Evolutionary conservation across 2,888 invertebrate species (phyloP), one percentile per base, ranked within the genome.

Genomic region (Patella pellucida): DNA sequence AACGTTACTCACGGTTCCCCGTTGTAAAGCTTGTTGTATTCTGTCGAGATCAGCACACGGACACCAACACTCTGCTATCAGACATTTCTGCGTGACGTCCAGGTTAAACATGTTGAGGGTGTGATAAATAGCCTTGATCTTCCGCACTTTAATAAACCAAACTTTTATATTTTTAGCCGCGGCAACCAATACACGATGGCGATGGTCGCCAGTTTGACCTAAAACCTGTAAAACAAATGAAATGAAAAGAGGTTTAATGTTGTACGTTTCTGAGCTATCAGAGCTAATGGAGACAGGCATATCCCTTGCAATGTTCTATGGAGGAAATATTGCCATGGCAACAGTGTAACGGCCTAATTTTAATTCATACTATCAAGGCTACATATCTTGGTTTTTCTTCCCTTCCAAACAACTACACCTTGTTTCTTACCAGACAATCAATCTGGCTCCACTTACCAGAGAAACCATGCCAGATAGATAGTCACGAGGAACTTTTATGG

Each of bases 11-110:
- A 97, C 97, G 75, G 98, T 99, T 89, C 99, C 99, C 68, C 98
- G 93, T 78, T 97, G 94, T 72, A 99, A 92, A 0, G 99, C 98
- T 87, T 97, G 93, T 89, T 98, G 98, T 77, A 99, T 98, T 27
- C 96, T 95, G 92, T 99, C 97, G 88, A 97, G 92, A 88, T 98
- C 97, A 73, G 95, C 92, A 4, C 96, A 95, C 5, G 96, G 98
- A 90, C 96, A 98, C 99, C 97, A 99, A 91, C 98, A 98, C 92
- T 99, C 99, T 15, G 99, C 99, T 89, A 99, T 99, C 86, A 99
- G 93, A 92, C 99, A 99, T 92, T 99, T 99, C 92, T 99, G 98
- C 0, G 99, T 99, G n/a, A 99, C 99, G 91, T 99, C 99, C 93
- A 99, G 93, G 92, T 99, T 99, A 93, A 99, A 99, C 89, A 98